Base-by-base conservation (phyloP, 2,113 vertebrate genomes). In the Setophaga kirtlandii region DNA sequence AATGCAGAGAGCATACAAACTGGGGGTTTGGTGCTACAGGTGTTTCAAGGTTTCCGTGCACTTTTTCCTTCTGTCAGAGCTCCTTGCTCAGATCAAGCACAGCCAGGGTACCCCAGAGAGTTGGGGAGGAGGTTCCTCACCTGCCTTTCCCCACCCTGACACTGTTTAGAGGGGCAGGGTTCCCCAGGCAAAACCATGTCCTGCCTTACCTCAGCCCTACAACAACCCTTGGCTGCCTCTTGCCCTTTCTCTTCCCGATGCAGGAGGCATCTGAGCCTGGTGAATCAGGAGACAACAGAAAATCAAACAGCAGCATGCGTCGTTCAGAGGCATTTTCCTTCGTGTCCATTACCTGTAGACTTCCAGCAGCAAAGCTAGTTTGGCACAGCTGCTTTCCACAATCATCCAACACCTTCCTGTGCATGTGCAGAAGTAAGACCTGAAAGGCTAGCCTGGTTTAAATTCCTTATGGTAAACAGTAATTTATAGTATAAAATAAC, bases 131-230 rank as follows among this genome's bases (percentile, higher is more conserved):
- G 10, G 20, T 63, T 93, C n/a, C 44, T 85, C 23, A 30, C 19
- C 22, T 5, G 1, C 10, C 17, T 62, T 73, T 11, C 50, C 28
- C 18, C 19, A 31, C 22, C 39, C 23, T 23, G 10, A 9, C 10
- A 0, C 25, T 4, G 0, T 24, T 39, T 1, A 1, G 7, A 87
- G 31, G 23, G 28, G 15, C 3, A 25, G n/a, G 9, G 3, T 5
- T 60, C 37, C 44, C 35, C 39, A 18, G 14, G 28, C 4, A 47
- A 79, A 90, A 18, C 0, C 0, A 8, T 31, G 12, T 17, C 28
- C 39, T 81, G 46, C 6, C 25, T 79, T 67, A 55, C 22, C 20
- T 78, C 52, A 81, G 78, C 84, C 27, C 39, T n/a, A 13, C 53
- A 83, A n/a, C 12, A 58, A 4, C 22, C 28, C 11, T 30, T 23